Conservation (phyloP, 2,888 invertebrate genomes). For the Xestoiulus laeticollis region DNA sequence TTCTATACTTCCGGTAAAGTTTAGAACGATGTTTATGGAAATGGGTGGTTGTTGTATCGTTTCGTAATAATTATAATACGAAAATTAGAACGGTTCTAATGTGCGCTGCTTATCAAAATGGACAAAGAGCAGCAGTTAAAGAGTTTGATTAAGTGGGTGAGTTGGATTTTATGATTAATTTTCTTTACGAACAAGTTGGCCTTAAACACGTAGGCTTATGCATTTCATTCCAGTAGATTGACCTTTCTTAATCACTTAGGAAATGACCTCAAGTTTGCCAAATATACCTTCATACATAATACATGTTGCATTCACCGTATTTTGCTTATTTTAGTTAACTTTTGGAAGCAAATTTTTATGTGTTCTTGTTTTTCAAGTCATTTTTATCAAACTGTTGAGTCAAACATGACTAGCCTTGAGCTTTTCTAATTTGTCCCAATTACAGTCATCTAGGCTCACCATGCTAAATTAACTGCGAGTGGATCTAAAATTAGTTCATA, state of each 20-base stretch:
- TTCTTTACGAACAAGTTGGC: not conserved
- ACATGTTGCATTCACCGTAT: not conserved
- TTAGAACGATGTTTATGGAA: not conserved
- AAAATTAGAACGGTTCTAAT: not conserved
- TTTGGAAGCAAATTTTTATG: not conserved
- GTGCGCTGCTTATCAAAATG: slow-evolving; percentile 39
- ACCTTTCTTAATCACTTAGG: not conserved
- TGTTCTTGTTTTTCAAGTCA: not conserved
- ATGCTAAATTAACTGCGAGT: no score
- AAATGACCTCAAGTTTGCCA: slow-evolving; percentile 32
- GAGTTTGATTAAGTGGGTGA: slow-evolving; percentile 55
- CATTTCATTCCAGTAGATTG: not conserved
- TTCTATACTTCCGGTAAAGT: not conserved
- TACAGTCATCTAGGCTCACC: no score
- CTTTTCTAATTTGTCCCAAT: no score
- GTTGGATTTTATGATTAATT: not conserved
- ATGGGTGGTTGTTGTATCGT: not conserved
- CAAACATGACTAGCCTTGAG: no score
- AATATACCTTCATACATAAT: not conserved
- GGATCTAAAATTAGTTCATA: no score
- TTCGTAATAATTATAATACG: not conserved
- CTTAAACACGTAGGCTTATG: not conserved
- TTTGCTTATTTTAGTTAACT: not conserved
- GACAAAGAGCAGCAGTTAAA: slow-evolving; percentile 53
- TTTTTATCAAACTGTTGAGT: not conserved